Base-by-base conservation (phyloP, 1,140 invertebrate species). In the Drosophila hydei region DNA sequence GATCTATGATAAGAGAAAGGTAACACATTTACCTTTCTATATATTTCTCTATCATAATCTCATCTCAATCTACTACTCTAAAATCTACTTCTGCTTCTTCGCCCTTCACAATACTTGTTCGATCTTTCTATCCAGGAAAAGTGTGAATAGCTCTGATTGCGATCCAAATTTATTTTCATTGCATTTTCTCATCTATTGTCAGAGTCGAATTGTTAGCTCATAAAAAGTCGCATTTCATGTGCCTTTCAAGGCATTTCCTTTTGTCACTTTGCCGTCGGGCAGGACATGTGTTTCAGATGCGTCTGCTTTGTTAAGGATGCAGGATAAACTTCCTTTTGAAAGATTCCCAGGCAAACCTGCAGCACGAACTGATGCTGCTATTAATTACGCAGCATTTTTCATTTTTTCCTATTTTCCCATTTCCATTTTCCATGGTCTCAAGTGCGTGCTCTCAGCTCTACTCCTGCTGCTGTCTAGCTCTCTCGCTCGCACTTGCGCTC, bases 381-480 rank as follows among this genome's bases (percentile, higher is more conserved):
- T 88, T 88, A 88, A 88, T 88, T 88, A 88, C 84, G 83, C 78
- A 88, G 84, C 83, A 83, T 88, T 88, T 88, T 88, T 77, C 84
- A 83, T 88, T 89, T 88, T 42, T 42, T 40, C 7, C 38, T n/a
- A 40, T 40, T 88, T 88, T 88, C 83, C 77, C 78, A 79, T 88
- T 88, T 88, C 75, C 83, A 83, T 87, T 87, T 87, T 87, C 77
- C 78, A 79, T 87, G 38, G 16, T 88, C 88, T 78, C 77, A 78
- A 75, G 60, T 73, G 75, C 60, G 61, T 48, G 47, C 38, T 38
- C 47, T 27, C 14, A 38, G 3, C 47, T 33, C 42, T 50, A n/a
- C 42, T 27, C 33, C 19, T 7, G 19, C 40, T 25, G 2, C 8
- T 18, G 3, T n/a, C 50, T 16, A 1, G 0, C 16, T 25, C 18